Percentiles rank a stretch among this genome's conserved stretches.
phyloP scores from a whole-genome alignment of 2,797 vertebrate species.

The Centroberyx gerrardi region DNA sequence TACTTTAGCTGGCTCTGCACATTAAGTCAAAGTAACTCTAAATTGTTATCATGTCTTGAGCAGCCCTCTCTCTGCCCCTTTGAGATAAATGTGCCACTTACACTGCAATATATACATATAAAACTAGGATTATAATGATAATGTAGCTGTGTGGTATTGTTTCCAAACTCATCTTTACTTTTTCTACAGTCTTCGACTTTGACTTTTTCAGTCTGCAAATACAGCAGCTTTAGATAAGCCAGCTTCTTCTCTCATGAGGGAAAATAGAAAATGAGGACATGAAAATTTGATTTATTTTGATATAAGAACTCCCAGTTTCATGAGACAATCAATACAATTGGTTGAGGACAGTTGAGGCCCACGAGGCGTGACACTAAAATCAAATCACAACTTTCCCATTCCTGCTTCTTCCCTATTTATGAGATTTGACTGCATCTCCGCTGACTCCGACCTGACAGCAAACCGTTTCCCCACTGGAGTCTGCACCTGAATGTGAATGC shows the following conservation, averaged over 20 bases:
- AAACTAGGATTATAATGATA: no score
- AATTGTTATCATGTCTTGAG: no score
- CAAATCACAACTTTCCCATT: neutral
- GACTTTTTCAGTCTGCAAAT: neutral
- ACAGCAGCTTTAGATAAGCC: neutral
- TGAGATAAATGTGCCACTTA: neutral
- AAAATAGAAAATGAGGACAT: slow-evolving; percentile 13
- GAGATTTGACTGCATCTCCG: neutral
- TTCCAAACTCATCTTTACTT: neutral
- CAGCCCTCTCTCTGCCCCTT: no score
- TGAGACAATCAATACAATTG: neutral
- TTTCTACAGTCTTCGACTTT: neutral
- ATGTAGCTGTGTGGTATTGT: no score
- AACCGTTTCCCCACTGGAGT: neutral
- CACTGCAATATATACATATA: no score
- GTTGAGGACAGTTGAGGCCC: neutral
- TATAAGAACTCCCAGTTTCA: neutral
- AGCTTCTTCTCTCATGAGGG: neutral
- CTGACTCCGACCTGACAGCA: neutral
- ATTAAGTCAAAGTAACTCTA: no score
- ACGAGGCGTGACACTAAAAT: neutral
- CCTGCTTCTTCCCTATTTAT: neutral
- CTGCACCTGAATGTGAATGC: neutral
- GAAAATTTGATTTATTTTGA: neutral
- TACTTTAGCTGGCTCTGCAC: no score